Evolutionary conservation across 2,797 vertebrate genomes (phyloP), one percentile per base, ranked within the genome.

Genomic region (Gephyroberyx darwinii): DNA sequence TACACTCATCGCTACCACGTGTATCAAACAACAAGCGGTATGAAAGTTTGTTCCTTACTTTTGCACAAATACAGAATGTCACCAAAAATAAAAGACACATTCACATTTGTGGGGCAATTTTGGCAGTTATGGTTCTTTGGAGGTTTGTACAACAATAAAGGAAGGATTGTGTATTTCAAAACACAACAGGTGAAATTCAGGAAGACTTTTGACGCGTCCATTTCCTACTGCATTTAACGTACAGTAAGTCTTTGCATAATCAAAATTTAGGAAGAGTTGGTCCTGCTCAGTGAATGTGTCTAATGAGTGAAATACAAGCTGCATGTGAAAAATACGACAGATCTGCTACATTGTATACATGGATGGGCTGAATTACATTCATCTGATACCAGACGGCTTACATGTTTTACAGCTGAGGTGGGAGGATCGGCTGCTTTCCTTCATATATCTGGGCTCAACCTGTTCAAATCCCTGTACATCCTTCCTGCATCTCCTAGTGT

Each of bases 71-170:
- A 85, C 78, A 81, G 84, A 84, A 86, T 69, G 75, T 83, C 76
- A 80, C 26, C 45, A 75, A 84, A 75, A 84, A 80, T 62, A 87
- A 83, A 78, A 73, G 54, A 81, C 74, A 85, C 76, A 73, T 88
- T 90, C 81, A 83, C 78, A 82, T 80, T 80, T 80, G 68, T 54
- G 73, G 88, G 78, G 77, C 74, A 72, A 20, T 63, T 86, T 87
- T 90, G 91, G 86, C 89, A 85, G 82, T 85, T 69, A 17, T 65
- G 57, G 20, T 80, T 92, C 91, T 91, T 92, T 91, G 90, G 90
- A 91, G 70, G 75, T 77, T 78, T 63, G 35, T 84, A 77, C 58
- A 63, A 58, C 57, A 76, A 76, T 78, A 62, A 61, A 75, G 75
- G 77, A 86, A 73, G 75, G 74, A 54, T 71, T 69, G 35, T 45